phyloP scores from a whole-genome alignment of 2,113 vertebrate genomes.

The Heloderma charlesbogerti region DNA sequence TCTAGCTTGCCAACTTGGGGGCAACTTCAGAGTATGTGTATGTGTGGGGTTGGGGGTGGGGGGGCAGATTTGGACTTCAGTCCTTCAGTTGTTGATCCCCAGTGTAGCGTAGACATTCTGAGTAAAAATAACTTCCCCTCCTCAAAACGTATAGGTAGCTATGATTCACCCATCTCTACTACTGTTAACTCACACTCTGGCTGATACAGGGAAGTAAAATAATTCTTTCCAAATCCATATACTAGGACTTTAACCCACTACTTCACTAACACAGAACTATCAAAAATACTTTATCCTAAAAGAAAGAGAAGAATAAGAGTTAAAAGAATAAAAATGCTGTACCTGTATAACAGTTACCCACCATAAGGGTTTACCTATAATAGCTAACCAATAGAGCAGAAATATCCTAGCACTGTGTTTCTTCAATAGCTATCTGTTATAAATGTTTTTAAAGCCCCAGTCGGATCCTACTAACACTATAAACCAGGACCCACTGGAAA shows the following conservation, averaged over 20 bases:
- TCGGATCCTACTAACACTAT: not conserved
- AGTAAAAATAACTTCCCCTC: not conserved
- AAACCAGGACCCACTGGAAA: not conserved
- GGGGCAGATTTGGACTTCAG: not conserved
- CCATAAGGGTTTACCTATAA: not conserved
- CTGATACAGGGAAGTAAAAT: not conserved
- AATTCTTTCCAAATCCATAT: not conserved
- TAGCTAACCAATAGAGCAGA: not conserved
- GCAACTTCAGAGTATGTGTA: not conserved
- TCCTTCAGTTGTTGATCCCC: not conserved
- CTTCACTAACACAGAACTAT: not conserved
- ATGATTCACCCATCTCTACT: not conserved
- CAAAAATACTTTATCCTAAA: not conserved
- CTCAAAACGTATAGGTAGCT: not conserved
- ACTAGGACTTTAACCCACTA: not conserved
- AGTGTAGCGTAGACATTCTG: not conserved
- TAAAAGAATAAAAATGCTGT: not conserved
- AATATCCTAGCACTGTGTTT: not conserved
- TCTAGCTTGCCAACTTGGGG: not conserved
- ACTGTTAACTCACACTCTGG: not conserved
- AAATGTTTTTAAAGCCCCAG: not conserved
- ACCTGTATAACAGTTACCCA: not conserved
- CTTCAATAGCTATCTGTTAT: not conserved
- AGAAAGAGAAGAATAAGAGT: not conserved
- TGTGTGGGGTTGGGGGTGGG: no score